Evolutionary conservation across 2,888 invertebrate species (phyloP).

Genomic region (Dermolepida albohirtum): DNA sequence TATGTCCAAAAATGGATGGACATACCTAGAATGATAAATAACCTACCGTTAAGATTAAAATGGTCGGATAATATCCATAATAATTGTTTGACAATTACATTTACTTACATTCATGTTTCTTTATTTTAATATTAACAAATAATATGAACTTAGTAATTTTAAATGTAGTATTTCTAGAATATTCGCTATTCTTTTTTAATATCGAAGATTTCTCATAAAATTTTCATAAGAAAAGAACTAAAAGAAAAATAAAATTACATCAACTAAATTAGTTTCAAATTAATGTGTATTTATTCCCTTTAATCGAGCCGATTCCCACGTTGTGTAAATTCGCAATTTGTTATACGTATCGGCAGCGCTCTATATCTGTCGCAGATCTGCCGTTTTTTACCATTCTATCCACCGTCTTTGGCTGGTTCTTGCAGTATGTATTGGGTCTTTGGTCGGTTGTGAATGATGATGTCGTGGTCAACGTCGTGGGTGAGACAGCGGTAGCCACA

Average conservation of each 20-base stretch:
- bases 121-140: no score
- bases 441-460: conserved; percentile 47
- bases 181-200: no score
- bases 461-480: conserved; percentile 50
- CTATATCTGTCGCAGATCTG: conserved; percentile 32
- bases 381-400: conserved; percentile 26
- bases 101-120: no score
- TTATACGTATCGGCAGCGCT: conserved; percentile 24
- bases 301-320: conserved; percentile 20
- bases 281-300: conserved; percentile 25
- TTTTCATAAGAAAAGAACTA: background rate
- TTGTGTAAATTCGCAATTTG: conserved; percentile 32
- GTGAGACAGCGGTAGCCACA: conserved; percentile 46
- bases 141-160: no score
- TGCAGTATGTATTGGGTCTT: conserved; percentile 7
- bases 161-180: no score
- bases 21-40: no score
- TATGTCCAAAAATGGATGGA: no score
- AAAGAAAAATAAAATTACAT: conserved; percentile 15
- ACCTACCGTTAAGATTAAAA: no score
- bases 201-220: background rate
- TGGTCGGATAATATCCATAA: no score
- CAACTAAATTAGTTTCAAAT: conserved; percentile 21
- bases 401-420: conserved; percentile 10
- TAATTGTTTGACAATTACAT: no score